Evolutionary conservation across 2,888 invertebrate species (phyloP).

Genomic region (Drosophila mettleri): DNA sequence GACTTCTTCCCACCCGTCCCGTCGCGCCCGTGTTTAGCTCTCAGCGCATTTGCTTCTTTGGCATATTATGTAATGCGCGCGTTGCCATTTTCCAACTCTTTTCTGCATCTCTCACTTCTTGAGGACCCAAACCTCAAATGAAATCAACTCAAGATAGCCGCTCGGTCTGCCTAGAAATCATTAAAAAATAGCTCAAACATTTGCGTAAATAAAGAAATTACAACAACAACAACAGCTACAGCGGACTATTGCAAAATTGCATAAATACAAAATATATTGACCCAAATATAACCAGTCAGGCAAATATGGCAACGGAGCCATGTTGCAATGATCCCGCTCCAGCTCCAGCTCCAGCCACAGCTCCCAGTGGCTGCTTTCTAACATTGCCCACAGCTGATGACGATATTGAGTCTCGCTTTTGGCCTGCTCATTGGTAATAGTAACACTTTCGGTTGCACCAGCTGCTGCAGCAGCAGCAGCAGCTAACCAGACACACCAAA

Average conservation of each 20-base stretch:
- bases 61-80: constrained; percentile 69
- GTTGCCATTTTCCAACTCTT: constrained; percentile 14
- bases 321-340: constrained; percentile 58
- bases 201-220: constrained; percentile 74
- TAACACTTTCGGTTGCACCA: constrained; percentile 75
- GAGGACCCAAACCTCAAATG: constrained; percentile 24
- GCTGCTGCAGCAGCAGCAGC: constrained; percentile 21
- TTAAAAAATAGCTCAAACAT: constrained; percentile 73
- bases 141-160: constrained; percentile 20
- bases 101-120: constrained; percentile 23
- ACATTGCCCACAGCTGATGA: constrained; percentile 63
- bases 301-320: constrained; percentile 69
- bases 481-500: constrained; percentile 46
- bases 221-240: constrained; percentile 13
- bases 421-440: constrained; percentile 63
- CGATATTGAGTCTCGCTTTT: constrained; percentile 61
- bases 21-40: constrained; percentile 33
- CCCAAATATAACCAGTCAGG: constrained; percentile 75
- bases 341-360: constrained; percentile 38
- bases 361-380: constrained; percentile 57
- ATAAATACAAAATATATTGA: constrained; percentile 77
- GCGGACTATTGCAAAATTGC: constrained; percentile 59
- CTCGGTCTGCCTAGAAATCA: constrained; percentile 62
- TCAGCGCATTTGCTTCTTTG: constrained; percentile 65
- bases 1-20: constrained; percentile 44